These are phyloP conservation scores for Spilosoma lubricipeda DNA, from an alignment of 2,888 invertebrate genomes.

Conservation along the genomic window DNA sequence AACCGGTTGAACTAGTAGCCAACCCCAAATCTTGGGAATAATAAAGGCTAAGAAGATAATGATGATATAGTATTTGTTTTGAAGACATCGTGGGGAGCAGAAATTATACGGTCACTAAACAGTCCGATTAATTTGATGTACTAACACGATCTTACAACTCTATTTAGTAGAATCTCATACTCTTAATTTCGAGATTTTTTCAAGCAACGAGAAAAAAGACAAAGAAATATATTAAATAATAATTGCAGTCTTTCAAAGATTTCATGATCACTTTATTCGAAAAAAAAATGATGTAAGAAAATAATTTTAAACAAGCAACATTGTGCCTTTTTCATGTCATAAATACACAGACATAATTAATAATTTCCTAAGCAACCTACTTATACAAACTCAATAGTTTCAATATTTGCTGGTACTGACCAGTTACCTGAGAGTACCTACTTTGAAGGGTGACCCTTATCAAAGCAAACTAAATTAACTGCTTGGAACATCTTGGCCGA, in stretches of 20 bases:
- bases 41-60: no score
- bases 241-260: background rate
- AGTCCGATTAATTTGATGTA: no score
- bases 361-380: conserved; percentile 53
- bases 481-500: conserved; percentile 84
- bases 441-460: conserved; percentile 80
- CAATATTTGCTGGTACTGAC: conserved; percentile 76
- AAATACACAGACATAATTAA: conserved; percentile 47
- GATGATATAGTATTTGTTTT: no score
- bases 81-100: no score
- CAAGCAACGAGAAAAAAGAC: background rate
- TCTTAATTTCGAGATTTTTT: no score
- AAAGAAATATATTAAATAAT: background rate
- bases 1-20: no score
- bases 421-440: conserved; percentile 75
- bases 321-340: background rate
- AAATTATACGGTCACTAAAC: no score
- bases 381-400: conserved; percentile 63
- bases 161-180: no score
- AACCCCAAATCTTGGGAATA: no score
- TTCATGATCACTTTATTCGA: background rate
- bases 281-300: background rate
- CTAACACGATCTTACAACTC: no score
- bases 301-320: background rate
- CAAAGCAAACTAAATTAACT: conserved; percentile 85